Conservation (phyloP, 2,113 vertebrate species). For the Zapornia atra region DNA sequence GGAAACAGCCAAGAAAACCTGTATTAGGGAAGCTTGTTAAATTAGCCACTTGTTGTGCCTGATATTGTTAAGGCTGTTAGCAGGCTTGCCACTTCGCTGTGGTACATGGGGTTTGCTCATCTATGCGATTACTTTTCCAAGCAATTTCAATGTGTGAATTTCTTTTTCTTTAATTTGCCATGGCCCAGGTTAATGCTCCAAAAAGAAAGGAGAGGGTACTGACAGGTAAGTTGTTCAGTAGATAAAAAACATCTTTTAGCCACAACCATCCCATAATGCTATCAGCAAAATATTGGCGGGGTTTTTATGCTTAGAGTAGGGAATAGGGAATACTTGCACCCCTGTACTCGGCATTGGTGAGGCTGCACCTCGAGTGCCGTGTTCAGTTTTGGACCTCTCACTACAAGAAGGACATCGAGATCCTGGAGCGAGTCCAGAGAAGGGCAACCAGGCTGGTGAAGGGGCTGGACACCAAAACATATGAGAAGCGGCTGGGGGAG, state of each 20-base stretch:
- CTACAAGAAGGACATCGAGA: no score
- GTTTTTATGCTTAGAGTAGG: background rate
- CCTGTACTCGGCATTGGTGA: no score
- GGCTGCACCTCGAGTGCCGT: no score
- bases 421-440: no score
- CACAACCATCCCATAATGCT: background rate
- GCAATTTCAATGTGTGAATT: background rate
- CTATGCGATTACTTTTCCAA: background rate
- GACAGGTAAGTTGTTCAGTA: background rate
- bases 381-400: no score
- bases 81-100: background rate
- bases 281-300: background rate
- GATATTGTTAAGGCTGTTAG: background rate
- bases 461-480: no score
- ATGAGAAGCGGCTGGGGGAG: no score
- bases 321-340: background rate
- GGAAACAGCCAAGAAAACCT: background rate
- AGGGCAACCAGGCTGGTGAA: no score
- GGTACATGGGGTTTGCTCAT: background rate
- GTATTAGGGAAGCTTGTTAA: conserved; percentile 22
- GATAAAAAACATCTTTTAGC: background rate
- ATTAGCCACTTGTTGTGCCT: conserved; percentile 23
- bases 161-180: background rate
- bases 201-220: background rate
- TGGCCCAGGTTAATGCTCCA: background rate